Evolutionary conservation across 2,797 vertebrate species (phyloP).

Genomic region (Phrynocephalus vlangalii): DNA sequence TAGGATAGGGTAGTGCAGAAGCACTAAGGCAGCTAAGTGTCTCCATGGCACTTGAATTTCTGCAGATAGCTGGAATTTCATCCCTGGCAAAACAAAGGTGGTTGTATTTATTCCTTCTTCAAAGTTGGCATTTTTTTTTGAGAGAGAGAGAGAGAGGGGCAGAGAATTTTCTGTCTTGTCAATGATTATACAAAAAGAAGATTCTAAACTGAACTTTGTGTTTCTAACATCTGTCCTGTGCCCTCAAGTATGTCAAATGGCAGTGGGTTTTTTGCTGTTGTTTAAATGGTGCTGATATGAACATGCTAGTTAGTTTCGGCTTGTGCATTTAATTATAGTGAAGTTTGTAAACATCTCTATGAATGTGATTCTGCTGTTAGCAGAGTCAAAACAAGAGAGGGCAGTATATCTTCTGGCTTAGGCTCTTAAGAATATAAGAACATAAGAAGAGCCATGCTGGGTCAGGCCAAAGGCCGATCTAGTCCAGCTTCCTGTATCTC

Average conservation of each 20-base stretch:
- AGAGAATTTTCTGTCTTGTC: background rate
- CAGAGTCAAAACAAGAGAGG: background rate
- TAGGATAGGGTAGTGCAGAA: background rate
- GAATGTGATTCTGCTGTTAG: background rate
- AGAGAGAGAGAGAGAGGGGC: background rate
- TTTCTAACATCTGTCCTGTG: no score
- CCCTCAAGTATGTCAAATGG: background rate
- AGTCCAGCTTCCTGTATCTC: no score
- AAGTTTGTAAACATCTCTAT: background rate
- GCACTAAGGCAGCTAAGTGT: background rate
- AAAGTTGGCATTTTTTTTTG: background rate
- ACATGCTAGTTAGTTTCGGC: background rate
- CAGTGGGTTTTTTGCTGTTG: background rate
- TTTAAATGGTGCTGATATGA: background rate
- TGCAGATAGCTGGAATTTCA: background rate
- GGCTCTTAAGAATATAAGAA: no score
- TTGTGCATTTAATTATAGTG: background rate
- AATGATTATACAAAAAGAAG: background rate
- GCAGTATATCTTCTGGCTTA: background rate
- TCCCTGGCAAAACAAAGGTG: background rate
- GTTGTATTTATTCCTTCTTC: background rate
- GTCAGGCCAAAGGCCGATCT: no score
- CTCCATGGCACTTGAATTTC: background rate
- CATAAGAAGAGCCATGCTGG: no score
- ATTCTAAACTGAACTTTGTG: background rate